Evolutionary conservation across 2,797 vertebrate species (phyloP), one percentile per base, ranked within the genome.

Genomic region (Margarornis squamiger): DNA sequence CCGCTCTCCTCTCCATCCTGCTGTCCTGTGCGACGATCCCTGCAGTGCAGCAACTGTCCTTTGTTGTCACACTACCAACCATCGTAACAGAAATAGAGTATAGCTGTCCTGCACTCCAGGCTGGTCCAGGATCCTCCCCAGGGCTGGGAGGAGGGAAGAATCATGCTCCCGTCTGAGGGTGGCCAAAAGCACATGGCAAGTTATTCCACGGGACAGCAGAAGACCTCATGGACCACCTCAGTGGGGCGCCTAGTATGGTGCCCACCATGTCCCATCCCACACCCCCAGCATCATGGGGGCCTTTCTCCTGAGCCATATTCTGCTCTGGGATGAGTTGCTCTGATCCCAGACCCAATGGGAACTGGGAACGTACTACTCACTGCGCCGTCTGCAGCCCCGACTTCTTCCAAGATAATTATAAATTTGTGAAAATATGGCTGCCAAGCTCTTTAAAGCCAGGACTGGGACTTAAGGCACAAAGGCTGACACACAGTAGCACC

Each of bases 231-330:
- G 39, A 38, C 24, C 43, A 30, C 15, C 21, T 23, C 29, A 0
- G 43, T 7, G 2, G 8, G 38, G 23, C 1, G 1, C 22, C 27
- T 57, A 0, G 22, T 4, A 0, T 4, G 39, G 14, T 0, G 0
- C 13, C 23, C 58, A 30, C 22, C 8, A 1, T 27, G 38, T 26
- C 57, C 65, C 17, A 4, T 16, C 12, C 45, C 3, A 6, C 36
- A 21, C 2, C 12, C 12, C 24, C 2, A 16, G 66, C 30, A 27
- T 10, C 54, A 29, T 24, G 36, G 39, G 58, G 30, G 13, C 9
- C 26, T 20, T 39, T 46, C 32, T 68, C 24, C 54, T 30, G 10
- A 57, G 29, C 2, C 2, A 5, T 1, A 7, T 9, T 55, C 61
- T 65, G n/a, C 36, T 38, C 32, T 0, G 0, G 68, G 66, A 83